A percentile compares a stretch with the other conserved stretches of the same genome.
phyloP scores from a whole-genome alignment of 1,140 invertebrate species.

The Drosophila quadrilineata region DNA sequence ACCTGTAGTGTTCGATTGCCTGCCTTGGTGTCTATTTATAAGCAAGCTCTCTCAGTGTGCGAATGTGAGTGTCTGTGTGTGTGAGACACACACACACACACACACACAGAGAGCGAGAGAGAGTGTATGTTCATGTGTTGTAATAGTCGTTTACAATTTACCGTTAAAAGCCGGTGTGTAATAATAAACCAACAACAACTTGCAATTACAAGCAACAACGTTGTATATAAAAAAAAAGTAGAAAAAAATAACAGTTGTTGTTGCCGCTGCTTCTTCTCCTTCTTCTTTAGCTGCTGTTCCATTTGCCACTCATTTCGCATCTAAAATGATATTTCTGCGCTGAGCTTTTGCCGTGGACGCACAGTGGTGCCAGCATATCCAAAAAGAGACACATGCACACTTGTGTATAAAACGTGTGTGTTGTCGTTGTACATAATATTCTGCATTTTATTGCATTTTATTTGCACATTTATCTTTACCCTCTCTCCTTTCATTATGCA shows the following conservation, averaged over 20 bases:
- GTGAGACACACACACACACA: too few species aligned
- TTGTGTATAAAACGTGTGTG: not conserved
- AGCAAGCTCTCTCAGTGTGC: not conserved
- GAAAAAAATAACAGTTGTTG: constrained; percentile 15
- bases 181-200: constrained; percentile 43
- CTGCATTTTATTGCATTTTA: constrained; percentile 55
- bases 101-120: too few species aligned
- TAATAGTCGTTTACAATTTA: constrained; percentile 61
- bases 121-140: too few species aligned
- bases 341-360: constrained; percentile 50
- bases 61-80: constrained; percentile 1
- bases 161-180: constrained; percentile 58
- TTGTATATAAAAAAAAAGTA: too few species aligned
- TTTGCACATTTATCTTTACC: constrained; percentile 46
- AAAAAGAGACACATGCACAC: constrained; percentile 4
- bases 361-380: constrained; percentile 18
- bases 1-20: constrained; percentile 5
- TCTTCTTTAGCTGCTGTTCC: not conserved
- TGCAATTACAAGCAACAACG: constrained; percentile 9
- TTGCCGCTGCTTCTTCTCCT: not conserved
- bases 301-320: constrained; percentile 33
- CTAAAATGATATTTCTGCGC: constrained; percentile 35
- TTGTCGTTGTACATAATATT: constrained; percentile 15
- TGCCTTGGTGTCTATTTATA: constrained; percentile 27
- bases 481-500: too few species aligned